Conservation (phyloP, 2,113 vertebrate species). For the Planiliza haematocheilus region DNA sequence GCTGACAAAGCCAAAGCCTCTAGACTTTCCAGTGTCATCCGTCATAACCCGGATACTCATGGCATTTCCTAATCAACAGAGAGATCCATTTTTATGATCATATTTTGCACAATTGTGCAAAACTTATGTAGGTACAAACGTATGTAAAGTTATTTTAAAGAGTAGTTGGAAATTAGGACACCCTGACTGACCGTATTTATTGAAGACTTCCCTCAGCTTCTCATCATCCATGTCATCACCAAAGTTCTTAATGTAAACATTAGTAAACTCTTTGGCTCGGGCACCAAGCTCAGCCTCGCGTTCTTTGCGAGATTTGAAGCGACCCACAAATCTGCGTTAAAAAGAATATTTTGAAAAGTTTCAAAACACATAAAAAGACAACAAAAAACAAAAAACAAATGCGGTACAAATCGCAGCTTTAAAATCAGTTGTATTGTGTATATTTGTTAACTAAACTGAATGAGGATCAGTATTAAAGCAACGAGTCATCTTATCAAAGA, state of each 20-base stretch:
- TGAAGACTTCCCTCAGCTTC: conserved; percentile 95
- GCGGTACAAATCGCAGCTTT: too few species aligned
- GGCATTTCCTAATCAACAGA: conserved; percentile 86
- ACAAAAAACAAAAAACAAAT: too few species aligned
- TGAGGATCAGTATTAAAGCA: too few species aligned
- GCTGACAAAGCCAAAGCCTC: conserved; percentile 97
- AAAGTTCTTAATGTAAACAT: conserved; percentile 98
- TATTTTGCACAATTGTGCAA: too few species aligned
- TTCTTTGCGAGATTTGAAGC: conserved; percentile 98
- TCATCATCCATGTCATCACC: conserved; percentile 98
- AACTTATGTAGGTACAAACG: too few species aligned
- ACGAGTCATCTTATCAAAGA: background rate
- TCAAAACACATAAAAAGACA: too few species aligned
- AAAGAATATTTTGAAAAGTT: background rate
- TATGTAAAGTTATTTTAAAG: too few species aligned
- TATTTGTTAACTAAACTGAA: too few species aligned
- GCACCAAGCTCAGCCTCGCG: conserved; percentile 96
- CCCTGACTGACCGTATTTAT: conserved; percentile 87
- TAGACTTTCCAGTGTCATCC: conserved; percentile 93
- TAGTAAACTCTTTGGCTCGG: conserved; percentile 96
- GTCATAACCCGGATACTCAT: conserved; percentile 98
- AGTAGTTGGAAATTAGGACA: background rate
- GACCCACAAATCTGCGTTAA: conserved; percentile 90
- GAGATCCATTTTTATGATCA: background rate
- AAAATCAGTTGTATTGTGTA: too few species aligned